phyloP scores from a whole-genome alignment of 2,113 vertebrate species.

The Cathartes aura region DNA sequence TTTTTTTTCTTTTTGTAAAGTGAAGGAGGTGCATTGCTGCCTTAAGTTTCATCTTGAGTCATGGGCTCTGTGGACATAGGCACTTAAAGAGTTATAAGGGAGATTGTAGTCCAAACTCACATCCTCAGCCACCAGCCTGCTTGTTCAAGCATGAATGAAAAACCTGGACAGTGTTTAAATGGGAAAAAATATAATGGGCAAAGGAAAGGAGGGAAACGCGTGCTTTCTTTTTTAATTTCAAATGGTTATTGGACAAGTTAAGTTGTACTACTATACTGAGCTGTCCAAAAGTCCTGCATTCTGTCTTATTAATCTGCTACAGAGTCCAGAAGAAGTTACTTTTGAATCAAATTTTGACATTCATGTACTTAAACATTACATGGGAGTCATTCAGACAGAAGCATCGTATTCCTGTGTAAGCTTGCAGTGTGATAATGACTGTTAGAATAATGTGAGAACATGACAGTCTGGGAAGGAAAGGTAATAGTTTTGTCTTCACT shows the following conservation, averaged over 20 bases:
- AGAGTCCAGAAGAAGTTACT: neutral
- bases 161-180: neutral
- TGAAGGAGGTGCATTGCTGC: neutral
- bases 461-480: neutral
- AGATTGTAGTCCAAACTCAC: neutral
- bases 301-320: neutral
- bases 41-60: neutral
- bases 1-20: neutral
- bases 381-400: neutral
- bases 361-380: neutral
- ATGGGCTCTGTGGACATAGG: neutral
- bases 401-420: neutral
- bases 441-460: neutral
- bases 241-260: neutral
- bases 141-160: neutral
- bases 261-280: neutral
- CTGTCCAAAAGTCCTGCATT: neutral
- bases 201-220: neutral
- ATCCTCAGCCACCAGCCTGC: neutral
- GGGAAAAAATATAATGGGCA: neutral
- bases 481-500: neutral
- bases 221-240: neutral
- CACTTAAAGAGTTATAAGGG: neutral
- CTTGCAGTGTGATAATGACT: neutral
- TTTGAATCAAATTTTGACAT: neutral